Conservation (phyloP, 2,888 invertebrate genomes). For the Shargacucullia verbasci region DNA sequence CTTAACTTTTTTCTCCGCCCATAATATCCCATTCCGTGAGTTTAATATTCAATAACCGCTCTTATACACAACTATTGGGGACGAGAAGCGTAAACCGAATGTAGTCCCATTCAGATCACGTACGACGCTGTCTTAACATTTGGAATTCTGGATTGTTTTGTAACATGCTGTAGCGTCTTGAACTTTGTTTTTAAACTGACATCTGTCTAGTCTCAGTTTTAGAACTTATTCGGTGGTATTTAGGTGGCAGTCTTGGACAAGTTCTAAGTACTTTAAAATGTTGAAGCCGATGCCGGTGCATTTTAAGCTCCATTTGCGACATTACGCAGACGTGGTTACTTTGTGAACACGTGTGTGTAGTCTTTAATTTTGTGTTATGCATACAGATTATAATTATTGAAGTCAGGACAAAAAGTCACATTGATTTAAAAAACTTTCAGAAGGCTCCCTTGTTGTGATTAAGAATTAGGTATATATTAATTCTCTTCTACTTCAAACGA, state of each 20-base stretch:
- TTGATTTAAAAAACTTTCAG: too few species aligned
- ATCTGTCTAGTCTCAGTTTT: conserved; percentile 66
- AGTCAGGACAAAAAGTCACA: too few species aligned
- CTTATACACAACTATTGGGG: conserved; percentile 70
- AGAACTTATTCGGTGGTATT: conserved; percentile 66
- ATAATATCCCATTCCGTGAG: conserved; percentile 69
- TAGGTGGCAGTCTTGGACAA: conserved; percentile 51
- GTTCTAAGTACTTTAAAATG: conserved; percentile 45
- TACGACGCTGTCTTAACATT: conserved; percentile 80
- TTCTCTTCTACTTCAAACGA: too few species aligned
- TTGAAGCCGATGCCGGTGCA: conserved; percentile 25
- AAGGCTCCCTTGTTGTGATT: too few species aligned
- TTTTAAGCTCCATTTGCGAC: conserved; percentile 33
- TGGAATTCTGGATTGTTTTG: conserved; percentile 86
- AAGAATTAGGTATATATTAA: too few species aligned
- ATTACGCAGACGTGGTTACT: conserved; percentile 8
- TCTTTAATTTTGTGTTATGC: background rate
- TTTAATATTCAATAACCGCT: conserved; percentile 80
- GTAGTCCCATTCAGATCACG: conserved; percentile 75
- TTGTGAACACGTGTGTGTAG: background rate
- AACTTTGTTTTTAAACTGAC: conserved; percentile 81
- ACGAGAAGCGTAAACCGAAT: conserved; percentile 36
- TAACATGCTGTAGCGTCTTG: conserved; percentile 75
- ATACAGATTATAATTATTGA: too few species aligned
- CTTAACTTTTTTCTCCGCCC: conserved; percentile 56